A percentile compares a stretch with the other conserved stretches of the same genome.
These are phyloP conservation scores for Channa argus DNA, from an alignment of 2,113 vertebrate genomes.

Conservation along the genomic window DNA sequence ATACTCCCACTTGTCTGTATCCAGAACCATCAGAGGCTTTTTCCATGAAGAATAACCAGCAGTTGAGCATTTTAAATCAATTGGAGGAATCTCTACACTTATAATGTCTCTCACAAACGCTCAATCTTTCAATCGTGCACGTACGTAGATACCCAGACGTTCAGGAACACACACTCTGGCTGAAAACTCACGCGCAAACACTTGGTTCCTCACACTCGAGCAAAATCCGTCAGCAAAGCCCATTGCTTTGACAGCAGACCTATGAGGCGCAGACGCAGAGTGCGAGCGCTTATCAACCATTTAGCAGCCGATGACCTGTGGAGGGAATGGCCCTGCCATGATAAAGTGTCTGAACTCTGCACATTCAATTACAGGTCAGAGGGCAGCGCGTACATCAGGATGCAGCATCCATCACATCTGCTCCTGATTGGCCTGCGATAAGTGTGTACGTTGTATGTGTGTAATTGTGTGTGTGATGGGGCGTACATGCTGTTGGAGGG, in stretches of 20 bases:
- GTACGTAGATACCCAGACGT: constrained; percentile 8
- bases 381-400: constrained; percentile 61
- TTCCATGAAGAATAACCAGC: constrained; percentile 49
- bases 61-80: constrained; percentile 55
- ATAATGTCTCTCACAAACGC: constrained; percentile 15
- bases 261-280: constrained; percentile 56
- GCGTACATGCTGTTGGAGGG: constrained; percentile 8
- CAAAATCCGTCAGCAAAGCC: constrained; percentile 59
- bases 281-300: constrained; percentile 72
- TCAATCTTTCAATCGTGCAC: background rate
- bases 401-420: constrained; percentile 67
- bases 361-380: constrained; percentile 78
- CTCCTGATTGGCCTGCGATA: constrained; percentile 61
- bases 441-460: constrained; percentile 25
- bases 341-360: constrained; percentile 72
- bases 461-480: constrained; percentile 25
- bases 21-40: constrained; percentile 35
- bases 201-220: constrained; percentile 37
- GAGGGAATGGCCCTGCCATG: constrained; percentile 65
- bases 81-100: constrained; percentile 19
- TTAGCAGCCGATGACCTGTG: constrained; percentile 77
- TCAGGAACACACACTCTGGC: background rate
- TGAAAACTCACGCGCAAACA: constrained; percentile 38
- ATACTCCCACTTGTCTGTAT: constrained; percentile 51
- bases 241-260: constrained; percentile 68